Evolutionary conservation across 2,888 invertebrate genomes (phyloP), one percentile per base, ranked within the genome.

Genomic region (Netelia inedita): DNA sequence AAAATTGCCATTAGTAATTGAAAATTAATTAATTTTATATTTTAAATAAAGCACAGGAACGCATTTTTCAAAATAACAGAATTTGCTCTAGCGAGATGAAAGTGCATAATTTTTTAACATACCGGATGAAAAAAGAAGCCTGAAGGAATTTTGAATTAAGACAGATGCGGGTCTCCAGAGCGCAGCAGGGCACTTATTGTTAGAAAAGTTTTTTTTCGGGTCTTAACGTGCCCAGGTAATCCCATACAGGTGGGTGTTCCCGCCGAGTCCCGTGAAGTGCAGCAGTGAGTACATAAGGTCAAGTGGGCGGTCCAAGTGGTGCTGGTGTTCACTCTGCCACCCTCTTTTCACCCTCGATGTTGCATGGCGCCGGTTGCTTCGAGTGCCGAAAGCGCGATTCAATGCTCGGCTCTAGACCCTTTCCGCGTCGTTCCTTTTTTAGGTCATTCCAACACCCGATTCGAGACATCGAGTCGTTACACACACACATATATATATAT

Each of bases 241-340:
- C 55, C 43, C 68, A 71, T 78, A 79, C 82, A 80, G 78, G 82
- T 80, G 83, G 76, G 66, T 73, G 85, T 78, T 82, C 46, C 63
- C 55, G 5, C 19, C n/a, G 68, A 76, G 79, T 85, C 73, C 72
- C 71, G 85, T 68, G 82, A 89, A 88, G 88, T 86, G 81, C 63
- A 74, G 81, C 28, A 74, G 55, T 86, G 87, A 85, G 88, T 86
- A 87, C 87, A 85, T 88, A 89, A 89, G 89, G 89, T 90, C 90
- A 90, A 90, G 90, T 88, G 88, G 88, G 87, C 59, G 84, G 83
- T 82, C 82, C 88, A 88, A 90, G 89, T 89, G 88, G 85, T 76
- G 87, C 75, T 82, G 87, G 85, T 86, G 74, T 66, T 55, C 35
- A 63, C 55, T 53, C 66, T 19, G 55, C 50, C 41, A 53, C 73